These are phyloP conservation scores for Gypaetus barbatus DNA, from an alignment of 2,797 vertebrate genomes.

Conservation along the genomic window DNA sequence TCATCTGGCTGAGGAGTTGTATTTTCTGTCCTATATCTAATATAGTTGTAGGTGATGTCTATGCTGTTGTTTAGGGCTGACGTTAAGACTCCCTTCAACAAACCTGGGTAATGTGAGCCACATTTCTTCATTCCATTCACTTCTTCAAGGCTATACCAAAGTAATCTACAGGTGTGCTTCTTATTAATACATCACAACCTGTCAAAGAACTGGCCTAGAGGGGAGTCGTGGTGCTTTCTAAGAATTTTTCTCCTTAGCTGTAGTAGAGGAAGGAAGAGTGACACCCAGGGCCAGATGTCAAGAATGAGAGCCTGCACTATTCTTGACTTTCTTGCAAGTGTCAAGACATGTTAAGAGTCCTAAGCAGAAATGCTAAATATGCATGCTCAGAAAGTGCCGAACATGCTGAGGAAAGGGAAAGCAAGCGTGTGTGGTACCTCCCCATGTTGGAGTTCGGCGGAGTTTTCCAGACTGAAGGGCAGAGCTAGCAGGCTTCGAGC, in stretches of 20 bases:
- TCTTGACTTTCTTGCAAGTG: neutral
- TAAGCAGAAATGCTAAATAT: neutral
- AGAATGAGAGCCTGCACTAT: neutral
- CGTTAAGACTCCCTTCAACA: neutral
- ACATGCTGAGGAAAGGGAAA: neutral
- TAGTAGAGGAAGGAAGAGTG: neutral
- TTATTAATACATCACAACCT: neutral
- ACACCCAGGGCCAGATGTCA: neutral
- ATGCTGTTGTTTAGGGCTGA: neutral
- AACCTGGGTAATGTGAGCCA: neutral
- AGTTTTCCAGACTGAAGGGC: neutral
- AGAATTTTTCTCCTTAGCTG: neutral
- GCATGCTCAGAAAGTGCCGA: neutral
- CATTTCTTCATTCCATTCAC: neutral
- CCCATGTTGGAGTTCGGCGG: rapidly evolving
- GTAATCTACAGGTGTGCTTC: neutral
- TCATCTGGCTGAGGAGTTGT: neutral
- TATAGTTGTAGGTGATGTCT: neutral
- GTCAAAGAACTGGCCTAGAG: neutral
- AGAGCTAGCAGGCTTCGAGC: neutral
- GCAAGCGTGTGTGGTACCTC: neutral
- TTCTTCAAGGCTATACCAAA: neutral
- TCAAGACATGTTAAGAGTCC: neutral
- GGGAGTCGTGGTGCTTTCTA: neutral
- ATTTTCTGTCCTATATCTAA: neutral